Evolutionary conservation across 2,797 vertebrate species (phyloP).

Genomic region (Falco rusticolus): DNA sequence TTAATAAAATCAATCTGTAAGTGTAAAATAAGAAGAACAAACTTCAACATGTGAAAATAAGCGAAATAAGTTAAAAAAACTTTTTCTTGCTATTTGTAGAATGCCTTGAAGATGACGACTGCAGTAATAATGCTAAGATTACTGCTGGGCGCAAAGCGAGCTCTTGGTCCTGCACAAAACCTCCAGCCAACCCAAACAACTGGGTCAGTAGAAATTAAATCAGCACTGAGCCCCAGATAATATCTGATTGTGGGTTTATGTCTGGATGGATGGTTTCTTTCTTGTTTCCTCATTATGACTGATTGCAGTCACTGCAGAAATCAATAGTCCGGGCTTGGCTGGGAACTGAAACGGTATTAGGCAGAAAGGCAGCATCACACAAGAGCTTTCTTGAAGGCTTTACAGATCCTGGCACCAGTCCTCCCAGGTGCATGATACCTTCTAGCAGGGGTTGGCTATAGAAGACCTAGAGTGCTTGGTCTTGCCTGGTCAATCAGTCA

Average conservation of each 20-base stretch:
- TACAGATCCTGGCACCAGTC: slow-evolving; percentile 1
- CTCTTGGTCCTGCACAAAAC: not conserved
- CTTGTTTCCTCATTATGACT: slow-evolving; percentile 59
- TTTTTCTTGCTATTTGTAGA: not conserved
- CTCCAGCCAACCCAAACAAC: not conserved
- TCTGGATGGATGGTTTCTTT: slow-evolving; percentile 48
- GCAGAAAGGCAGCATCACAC: slow-evolving; percentile 11
- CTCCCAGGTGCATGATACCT: not conserved
- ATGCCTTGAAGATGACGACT: slow-evolving; percentile 30
- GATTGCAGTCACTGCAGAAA: slow-evolving; percentile 51
- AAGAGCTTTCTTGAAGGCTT: slow-evolving; percentile 56
- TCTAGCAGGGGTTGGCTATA: not conserved
- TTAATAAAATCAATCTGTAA: not conserved
- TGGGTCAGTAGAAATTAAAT: slow-evolving; percentile 72
- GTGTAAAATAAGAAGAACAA: not conserved
- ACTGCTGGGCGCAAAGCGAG: not conserved
- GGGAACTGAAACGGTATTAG: not conserved
- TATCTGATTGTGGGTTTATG: slow-evolving; percentile 42
- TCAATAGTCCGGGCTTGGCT: slow-evolving; percentile 47
- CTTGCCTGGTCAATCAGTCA: too few species aligned
- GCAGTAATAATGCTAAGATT: slow-evolving; percentile 29
- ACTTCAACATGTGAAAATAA: not conserved
- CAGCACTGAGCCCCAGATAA: slow-evolving; percentile 42
- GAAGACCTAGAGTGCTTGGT: not conserved
- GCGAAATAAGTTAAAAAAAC: not conserved